Base-by-base conservation (phyloP, 2,113 vertebrate genomes). In the Empidonax alnorum region DNA sequence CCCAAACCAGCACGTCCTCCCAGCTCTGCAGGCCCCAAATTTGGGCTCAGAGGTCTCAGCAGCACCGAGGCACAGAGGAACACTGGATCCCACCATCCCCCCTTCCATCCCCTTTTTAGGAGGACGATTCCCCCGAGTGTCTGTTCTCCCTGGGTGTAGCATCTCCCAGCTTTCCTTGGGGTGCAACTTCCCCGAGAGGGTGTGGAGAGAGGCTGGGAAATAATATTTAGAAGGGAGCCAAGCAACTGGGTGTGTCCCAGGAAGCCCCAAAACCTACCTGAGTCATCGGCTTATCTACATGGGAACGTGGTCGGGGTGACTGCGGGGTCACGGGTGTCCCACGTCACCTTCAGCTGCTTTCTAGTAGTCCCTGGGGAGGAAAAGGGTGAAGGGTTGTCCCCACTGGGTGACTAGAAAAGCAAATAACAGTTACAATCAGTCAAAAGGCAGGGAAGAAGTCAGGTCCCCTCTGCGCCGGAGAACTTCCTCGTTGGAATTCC, bases 351-450 rank as follows among this genome's bases (percentile, higher is more conserved):
- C 55, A 33, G 42, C 56, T 35, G 23, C 49, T 46, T 31, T 28
- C 33, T 4, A 73, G 56, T 3, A 49, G 59, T 15, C 18, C 65
- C n/a, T 44, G 2, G 14, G 30, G 20, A 16, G 33, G 22, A 10
- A 35, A 11, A 10, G 33, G 27, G 33, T 6, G 3, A 56, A 28
- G 52, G 21, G 8, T 2, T 33, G 56, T 42, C 44, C 35, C 44
- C 35, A 15, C 15, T 3, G 4, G 66, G 13, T 3, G n/a, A 42
- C 11, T 23, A 25, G 16, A 11, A 49, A 49, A 93, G 12, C 7
- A 16, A 88, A 61, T 4, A 7, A 6, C 24, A 66, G 31, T 9
- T 18, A 0, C 0, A 21, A 8, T 1, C 13, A 81, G 4, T 3
- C 20, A 42, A 28, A 56, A 17, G 41, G 11, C 35, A 14, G 53